Evolutionary conservation across 2,113 vertebrate species (phyloP).

Genomic region (Mungos mungo): DNA sequence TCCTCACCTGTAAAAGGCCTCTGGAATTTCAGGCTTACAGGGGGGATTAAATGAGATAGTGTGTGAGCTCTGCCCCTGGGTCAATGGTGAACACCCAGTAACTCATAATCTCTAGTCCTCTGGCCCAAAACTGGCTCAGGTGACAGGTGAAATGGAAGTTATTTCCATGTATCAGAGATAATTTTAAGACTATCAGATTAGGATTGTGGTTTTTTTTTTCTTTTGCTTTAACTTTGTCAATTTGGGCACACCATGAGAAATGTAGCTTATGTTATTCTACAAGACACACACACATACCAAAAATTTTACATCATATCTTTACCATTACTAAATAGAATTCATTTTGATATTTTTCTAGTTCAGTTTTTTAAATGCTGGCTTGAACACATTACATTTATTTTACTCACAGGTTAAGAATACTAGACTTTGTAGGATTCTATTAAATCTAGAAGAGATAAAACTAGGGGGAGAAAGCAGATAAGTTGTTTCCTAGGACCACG

Average conservation of each 20-base stretch:
- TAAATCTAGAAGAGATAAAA: not conserved
- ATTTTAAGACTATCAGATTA: not conserved
- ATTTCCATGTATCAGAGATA: not conserved
- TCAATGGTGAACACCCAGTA: accelerated
- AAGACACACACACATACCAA: not conserved
- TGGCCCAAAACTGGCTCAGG: not conserved
- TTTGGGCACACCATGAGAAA: not conserved
- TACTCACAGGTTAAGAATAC: not conserved
- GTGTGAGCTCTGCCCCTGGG: not conserved
- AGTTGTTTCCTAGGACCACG: not conserved
- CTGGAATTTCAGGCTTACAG: not conserved
- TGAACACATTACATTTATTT: not conserved
- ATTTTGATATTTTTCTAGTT: not conserved
- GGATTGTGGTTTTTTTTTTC: not conserved
- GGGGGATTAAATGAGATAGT: not conserved
- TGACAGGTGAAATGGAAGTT: not conserved
- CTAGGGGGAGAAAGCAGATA: not conserved
- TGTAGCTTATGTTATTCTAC: not conserved
- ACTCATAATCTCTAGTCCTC: not conserved
- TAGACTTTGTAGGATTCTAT: not conserved
- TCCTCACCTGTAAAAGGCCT: not conserved
- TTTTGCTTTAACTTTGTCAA: not conserved
- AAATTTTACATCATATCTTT: not conserved
- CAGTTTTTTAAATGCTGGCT: not conserved
- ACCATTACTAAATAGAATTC: not conserved